A percentile compares a stretch with the other conserved stretches of the same genome.
phyloP scores from a whole-genome alignment of 2,113 vertebrate species.

The Zootoca vivipara region DNA sequence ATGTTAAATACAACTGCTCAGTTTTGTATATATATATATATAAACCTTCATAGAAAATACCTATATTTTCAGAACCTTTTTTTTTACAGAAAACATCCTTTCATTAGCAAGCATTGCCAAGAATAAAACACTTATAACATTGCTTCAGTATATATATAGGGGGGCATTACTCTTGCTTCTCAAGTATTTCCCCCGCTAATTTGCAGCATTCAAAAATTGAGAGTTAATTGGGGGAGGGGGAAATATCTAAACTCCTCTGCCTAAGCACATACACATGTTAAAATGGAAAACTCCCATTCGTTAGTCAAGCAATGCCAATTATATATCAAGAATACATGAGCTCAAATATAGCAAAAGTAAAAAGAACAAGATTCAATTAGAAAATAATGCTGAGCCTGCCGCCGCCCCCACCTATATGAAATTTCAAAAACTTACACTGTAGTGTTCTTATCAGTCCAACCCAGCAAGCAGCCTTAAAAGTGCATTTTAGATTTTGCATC shows the following conservation, averaged over 20 bases:
- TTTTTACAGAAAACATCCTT: constrained; percentile 67
- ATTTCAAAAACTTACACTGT: constrained; percentile 78
- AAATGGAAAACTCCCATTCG: neutral
- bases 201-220: constrained; percentile 33
- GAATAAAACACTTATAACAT: constrained; percentile 63
- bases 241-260: constrained; percentile 51
- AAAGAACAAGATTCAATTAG: constrained; percentile 32
- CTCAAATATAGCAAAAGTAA: constrained; percentile 54
- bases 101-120: constrained; percentile 62
- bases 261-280: constrained; percentile 27
- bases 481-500: constrained; percentile 75
- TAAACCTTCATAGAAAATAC: constrained; percentile 73
- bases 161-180: constrained; percentile 59
- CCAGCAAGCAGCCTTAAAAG: constrained; percentile 71
- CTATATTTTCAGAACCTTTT: constrained; percentile 71
- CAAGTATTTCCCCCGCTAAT: constrained; percentile 45
- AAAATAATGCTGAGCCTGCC: constrained; percentile 17
- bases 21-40: constrained; percentile 43
- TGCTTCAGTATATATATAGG: constrained; percentile 46
- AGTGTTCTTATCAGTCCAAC: constrained; percentile 70
- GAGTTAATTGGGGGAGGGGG: constrained; percentile 36
- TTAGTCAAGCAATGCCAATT: neutral
- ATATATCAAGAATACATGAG: constrained; percentile 47
- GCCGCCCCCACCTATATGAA: constrained; percentile 45
- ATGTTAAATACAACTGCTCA: constrained; percentile 77